Base-by-base conservation (phyloP, 2,797 vertebrate species). In the Acanthornis magna region DNA sequence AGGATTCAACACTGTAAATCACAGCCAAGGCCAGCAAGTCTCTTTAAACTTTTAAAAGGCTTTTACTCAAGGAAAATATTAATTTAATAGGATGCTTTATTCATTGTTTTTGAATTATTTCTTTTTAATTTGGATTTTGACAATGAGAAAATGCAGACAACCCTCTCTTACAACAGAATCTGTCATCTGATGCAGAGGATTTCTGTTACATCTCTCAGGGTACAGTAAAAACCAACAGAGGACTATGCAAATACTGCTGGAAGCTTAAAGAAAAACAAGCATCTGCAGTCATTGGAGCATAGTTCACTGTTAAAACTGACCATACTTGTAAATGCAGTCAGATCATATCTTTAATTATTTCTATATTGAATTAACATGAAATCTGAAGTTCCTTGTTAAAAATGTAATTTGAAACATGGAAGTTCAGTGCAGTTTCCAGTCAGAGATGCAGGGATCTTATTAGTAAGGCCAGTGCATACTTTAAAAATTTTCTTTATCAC, bases 1-100 rank as follows among this genome's bases (percentile, higher is more conserved):
- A 78, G 43, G 38, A 74, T 73, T 95, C 81, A 88, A 29, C 30
- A 50, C 40, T 58, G 65, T 75, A 93, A 97, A 93, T 79, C 55
- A 87, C 92, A 85, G 38, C 32, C 67, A 88, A 87, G 60, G 71
- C 30, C 77, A 83, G 30, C 18, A 72, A 65, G 30, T 12, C 11
- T 68, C 73, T 63, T 80, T 61, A 72, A 92, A 91, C 34, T 70
- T 81, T 62, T 42, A 47, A 73, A 85, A 63, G 48, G 38, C 77
- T 85, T 80, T 85, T 76, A 50, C 20, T 94, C 58, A 50, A 82
- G 53, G 42, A 95, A 94, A 89, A 72, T 38, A 80, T 54, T 88
- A 74, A 57, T 68, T 57, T 71, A 85, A 58, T 42, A 7, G 15
- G 27, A 92, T 29, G 5, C 9, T 62, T 66, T 53, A 48, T 51